phyloP scores from a whole-genome alignment of 1,140 invertebrate genomes.

The Lepidotrigona ventralis region DNA sequence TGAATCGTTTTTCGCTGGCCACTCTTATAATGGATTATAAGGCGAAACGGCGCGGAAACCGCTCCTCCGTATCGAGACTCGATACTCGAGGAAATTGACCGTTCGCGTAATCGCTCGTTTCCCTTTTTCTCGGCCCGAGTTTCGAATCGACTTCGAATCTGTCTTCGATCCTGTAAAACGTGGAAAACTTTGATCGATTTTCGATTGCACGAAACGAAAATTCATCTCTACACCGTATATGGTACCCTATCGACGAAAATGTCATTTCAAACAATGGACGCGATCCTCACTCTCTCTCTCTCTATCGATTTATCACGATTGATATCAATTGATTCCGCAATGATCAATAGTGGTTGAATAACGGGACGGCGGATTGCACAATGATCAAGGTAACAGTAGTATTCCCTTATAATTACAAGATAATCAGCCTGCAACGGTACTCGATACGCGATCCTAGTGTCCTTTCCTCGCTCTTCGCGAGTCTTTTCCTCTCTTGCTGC shows the following conservation, averaged over 20 bases:
- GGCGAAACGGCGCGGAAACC: slow-evolving; percentile 37
- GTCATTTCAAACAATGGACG: background rate
- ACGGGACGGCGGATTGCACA: slow-evolving; percentile 13
- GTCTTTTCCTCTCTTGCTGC: background rate
- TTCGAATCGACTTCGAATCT: background rate
- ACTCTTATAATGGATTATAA: slow-evolving; percentile 72
- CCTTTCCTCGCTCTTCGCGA: background rate
- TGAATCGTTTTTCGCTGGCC: slow-evolving; percentile 66
- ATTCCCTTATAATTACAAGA: slow-evolving; percentile 25
- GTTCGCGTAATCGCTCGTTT: background rate
- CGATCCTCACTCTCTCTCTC: too few species aligned
- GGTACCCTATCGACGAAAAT: background rate
- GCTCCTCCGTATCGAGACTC: background rate
- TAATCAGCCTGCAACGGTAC: slow-evolving; percentile 17
- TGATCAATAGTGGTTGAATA: slow-evolving; percentile 2
- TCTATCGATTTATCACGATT: slow-evolving; percentile 1
- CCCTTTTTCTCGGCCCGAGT: background rate
- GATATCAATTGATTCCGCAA: slow-evolving; percentile 16
- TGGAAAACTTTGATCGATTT: background rate
- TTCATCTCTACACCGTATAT: background rate
- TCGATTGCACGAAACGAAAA: too few species aligned
- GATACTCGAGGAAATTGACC: background rate
- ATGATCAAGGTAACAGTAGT: slow-evolving; percentile 30
- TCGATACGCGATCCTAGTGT: background rate
- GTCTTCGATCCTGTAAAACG: too few species aligned